Conservation (phyloP, 1,140 invertebrate genomes). For the Hormaphis cornu region DNA sequence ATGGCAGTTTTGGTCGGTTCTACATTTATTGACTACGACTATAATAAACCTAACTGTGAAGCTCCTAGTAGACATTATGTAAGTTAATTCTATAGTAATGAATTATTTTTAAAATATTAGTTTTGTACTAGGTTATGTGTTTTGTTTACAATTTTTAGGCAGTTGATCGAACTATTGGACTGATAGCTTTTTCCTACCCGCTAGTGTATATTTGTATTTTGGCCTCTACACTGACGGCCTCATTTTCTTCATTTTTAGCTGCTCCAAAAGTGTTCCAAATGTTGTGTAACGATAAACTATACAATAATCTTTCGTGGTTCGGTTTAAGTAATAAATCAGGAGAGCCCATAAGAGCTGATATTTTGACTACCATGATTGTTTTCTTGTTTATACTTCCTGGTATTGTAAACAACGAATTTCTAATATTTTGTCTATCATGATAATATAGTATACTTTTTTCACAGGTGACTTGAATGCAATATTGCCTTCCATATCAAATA, state of each 20-base stretch:
- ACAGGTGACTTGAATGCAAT: slow-evolving; percentile 78
- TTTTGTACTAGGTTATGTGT: background rate
- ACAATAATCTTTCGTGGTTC: slow-evolving; percentile 86
- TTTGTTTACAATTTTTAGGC: slow-evolving; percentile 40
- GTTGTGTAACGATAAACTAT: slow-evolving; percentile 89
- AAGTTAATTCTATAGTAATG: slow-evolving; percentile 41
- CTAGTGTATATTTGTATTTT: slow-evolving; percentile 94
- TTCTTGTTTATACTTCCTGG: slow-evolving; percentile 80
- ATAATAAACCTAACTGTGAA: slow-evolving; percentile 46
- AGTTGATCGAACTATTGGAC: slow-evolving; percentile 68
- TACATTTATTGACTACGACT: slow-evolving; percentile 48
- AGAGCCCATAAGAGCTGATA: slow-evolving; percentile 86
- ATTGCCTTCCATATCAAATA: slow-evolving; percentile 90
- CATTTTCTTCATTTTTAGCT: slow-evolving; percentile 87
- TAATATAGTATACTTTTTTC: slow-evolving; percentile 39
- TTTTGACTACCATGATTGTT: slow-evolving; percentile 84
- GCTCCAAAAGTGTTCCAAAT: slow-evolving; percentile 93
- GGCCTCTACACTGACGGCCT: slow-evolving; percentile 90
- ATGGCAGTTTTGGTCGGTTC: slow-evolving; percentile 76
- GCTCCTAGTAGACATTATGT: slow-evolving; percentile 47
- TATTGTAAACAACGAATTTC: slow-evolving; percentile 42
- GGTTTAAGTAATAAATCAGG: slow-evolving; percentile 43
- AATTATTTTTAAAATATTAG: background rate
- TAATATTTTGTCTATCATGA: background rate
- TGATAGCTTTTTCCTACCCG: slow-evolving; percentile 79